Percentiles rank a stretch among this genome's conserved stretches.
Conservation (phyloP, 1,140 invertebrate species). For the Batillaria attramentaria region DNA sequence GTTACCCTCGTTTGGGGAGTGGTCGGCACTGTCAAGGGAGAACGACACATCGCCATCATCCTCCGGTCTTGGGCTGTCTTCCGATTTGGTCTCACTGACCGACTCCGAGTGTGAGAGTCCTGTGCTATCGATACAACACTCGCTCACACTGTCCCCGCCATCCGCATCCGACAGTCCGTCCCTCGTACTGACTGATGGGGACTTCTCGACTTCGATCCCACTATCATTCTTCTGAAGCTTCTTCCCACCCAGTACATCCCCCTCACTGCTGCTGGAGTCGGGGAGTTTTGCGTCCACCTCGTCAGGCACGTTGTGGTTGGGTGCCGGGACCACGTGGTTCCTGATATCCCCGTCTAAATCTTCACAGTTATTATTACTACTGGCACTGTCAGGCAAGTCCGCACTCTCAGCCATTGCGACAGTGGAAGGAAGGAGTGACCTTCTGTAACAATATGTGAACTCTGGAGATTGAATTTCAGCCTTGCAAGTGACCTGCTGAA, state of each 20-base stretch:
- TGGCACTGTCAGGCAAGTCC: not conserved
- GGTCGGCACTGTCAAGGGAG: slow-evolving; percentile 15
- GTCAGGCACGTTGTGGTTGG: not conserved
- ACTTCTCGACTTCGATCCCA: slow-evolving; percentile 66
- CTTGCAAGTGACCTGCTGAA: no score
- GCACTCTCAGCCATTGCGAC: slow-evolving; percentile 19
- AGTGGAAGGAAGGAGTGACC: no score
- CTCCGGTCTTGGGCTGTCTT: slow-evolving; percentile 26
- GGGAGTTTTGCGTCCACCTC: slow-evolving; percentile 3
- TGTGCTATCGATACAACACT: slow-evolving; percentile 35
- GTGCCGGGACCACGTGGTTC: no score
- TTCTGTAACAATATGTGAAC: no score
- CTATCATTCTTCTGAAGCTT: slow-evolving; percentile 69
- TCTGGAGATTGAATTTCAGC: no score
- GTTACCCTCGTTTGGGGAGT: slow-evolving; percentile 35
- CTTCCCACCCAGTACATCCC: not conserved
- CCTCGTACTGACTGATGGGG: slow-evolving; percentile 46
- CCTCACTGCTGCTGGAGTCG: slow-evolving; percentile 6
- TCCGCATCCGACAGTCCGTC: slow-evolving; percentile 47
- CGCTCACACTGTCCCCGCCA: slow-evolving; percentile 49
- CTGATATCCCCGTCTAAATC: slow-evolving; percentile 34
- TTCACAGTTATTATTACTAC: not conserved
- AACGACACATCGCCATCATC: slow-evolving; percentile 38
- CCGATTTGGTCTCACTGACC: slow-evolving; percentile 16
- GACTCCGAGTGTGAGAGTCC: slow-evolving; percentile 29